A percentile compares a stretch with the other conserved stretches of the same genome.
Conservation (phyloP, 2,797 vertebrate genomes). For the Cygnus olor region DNA sequence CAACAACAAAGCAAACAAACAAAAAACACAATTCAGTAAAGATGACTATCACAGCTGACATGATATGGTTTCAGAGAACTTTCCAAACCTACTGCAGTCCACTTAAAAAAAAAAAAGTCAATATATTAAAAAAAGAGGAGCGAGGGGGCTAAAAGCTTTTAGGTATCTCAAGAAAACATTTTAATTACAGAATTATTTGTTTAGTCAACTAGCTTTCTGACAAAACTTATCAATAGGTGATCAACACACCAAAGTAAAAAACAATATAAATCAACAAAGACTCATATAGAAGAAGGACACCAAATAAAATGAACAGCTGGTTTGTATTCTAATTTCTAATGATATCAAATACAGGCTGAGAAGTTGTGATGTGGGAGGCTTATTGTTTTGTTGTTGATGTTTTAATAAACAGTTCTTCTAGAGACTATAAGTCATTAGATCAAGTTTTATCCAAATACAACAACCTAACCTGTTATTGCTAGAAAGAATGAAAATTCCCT, state of each 20-base stretch:
- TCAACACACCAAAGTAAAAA: conserved; percentile 1
- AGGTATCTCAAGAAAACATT: no score
- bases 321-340: not conserved
- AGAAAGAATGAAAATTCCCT: not conserved
- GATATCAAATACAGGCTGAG: not conserved
- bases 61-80: no score
- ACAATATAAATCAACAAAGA: not conserved
- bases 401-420: not conserved
- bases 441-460: not conserved
- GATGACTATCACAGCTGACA: no score
- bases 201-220: not conserved
- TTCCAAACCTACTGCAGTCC: no score
- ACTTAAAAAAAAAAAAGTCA: no score
- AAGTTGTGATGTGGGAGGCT: not conserved
- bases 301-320: not conserved
- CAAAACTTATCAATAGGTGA: not conserved
- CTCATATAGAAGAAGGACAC: not conserved
- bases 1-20: no score
- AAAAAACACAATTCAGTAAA: no score
- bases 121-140: no score
- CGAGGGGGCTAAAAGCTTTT: no score
- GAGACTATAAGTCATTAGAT: not conserved
- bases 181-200: no score
- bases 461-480: not conserved
- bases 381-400: not conserved